Base-by-base conservation (phyloP, 2,113 vertebrate genomes). In the Osmerus mordax region DNA sequence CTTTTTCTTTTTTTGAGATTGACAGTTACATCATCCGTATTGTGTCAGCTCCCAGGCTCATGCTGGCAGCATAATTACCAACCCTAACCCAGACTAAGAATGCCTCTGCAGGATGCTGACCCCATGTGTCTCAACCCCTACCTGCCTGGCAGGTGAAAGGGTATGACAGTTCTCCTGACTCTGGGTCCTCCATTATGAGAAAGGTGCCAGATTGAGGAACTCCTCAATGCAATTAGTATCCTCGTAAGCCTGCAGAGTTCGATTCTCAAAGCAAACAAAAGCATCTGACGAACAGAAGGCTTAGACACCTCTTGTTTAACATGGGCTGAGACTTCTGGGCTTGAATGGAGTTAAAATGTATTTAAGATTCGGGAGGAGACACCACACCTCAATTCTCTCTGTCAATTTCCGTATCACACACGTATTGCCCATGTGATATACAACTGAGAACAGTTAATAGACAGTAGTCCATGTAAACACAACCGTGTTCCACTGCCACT, bases 21-120 rank as follows among this genome's bases (percentile, higher is more conserved):
- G 67, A 83, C 69, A 18, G 28, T 56, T 81, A 84, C 73, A 73
- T 79, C 77, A 76, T 83, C 83, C 83, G 83, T 82, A 84, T 88
- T 86, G 86, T 89, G 85, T 86, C 82, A 76, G 64, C 65, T 41
- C 81, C 79, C 52, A 82, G 83, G 74, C 78, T 84, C 88, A 90
- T 82, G 84, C 88, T 87, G 88, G 77, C 78, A 80, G 79, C 62
- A 79, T 91, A 91, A 92, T 90, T 91, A 87, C 89, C 79, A 80
- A 88, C 85, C 83, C 90, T 87, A 87, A 69, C 80, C 76, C 63
- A 73, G 80, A 78, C 79, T 74, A 84, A 89, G 79, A 92, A 91
- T 86, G 80, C 77, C 87, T 87, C 88, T 72, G 82, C 83, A 83
- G 87, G 88, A 86, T 80, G 66, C 83, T 69, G 76, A 75, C 86